Conservation (phyloP, 2,113 vertebrate species). For the Crotalus viridis region DNA sequence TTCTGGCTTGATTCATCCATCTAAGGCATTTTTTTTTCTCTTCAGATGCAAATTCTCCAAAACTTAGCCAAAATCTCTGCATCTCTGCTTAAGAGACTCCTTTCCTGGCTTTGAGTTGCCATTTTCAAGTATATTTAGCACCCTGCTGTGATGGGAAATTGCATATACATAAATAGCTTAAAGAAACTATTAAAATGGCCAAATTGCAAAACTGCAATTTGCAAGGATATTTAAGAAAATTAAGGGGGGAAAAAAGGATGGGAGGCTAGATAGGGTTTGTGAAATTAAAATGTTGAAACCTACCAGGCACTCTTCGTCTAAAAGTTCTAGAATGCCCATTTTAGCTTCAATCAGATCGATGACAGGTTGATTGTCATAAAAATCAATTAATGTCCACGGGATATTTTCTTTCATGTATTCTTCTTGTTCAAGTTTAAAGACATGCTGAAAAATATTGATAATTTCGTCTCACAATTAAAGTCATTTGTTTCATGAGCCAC, state of each 20-base stretch:
- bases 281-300: conserved; percentile 34
- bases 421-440: conserved; percentile 98
- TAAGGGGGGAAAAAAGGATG: not conserved
- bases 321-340: conserved; percentile 93
- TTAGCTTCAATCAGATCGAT: conserved; percentile 97
- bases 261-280: not conserved
- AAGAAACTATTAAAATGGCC: not conserved
- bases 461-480: not conserved
- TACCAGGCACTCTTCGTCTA: conserved; percentile 98
- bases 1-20: not conserved
- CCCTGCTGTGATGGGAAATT: not conserved
- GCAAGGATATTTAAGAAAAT: not conserved
- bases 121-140: not conserved
- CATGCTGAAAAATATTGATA: conserved; percentile 76
- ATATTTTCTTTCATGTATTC: conserved; percentile 98
- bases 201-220: not conserved
- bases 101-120: not conserved
- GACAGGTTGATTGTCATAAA: conserved; percentile 95
- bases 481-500: not conserved
- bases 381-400: conserved; percentile 95
- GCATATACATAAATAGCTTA: not conserved
- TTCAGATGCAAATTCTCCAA: not conserved
- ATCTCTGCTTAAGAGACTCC: not conserved
- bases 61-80: not conserved
- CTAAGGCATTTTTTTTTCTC: not conserved